Base-by-base conservation (phyloP, 2,888 invertebrate genomes). In the Mimas tiliae region DNA sequence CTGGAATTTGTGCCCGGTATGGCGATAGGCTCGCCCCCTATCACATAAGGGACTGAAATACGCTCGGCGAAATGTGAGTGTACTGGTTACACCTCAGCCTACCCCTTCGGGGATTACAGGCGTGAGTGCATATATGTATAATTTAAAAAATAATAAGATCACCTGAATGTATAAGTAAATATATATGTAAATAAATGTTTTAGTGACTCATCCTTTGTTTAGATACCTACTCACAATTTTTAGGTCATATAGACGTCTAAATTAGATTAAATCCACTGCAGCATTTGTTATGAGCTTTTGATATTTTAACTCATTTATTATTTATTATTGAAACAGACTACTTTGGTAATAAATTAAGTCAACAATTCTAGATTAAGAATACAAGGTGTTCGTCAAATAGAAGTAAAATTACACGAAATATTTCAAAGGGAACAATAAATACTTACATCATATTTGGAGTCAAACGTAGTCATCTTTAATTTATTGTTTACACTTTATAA, bases 381-480 rank as follows among this genome's bases (percentile, higher is more conserved):
- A 42, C 19, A 33, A 45, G 47, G n/a, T 27, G 27, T 47, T 14
- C 16, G 47, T 48, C 11, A 21, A 63, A 47, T 4, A 63, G 6
- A n/a, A 42, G 14, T 47, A 14, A 42, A 42, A 38, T 42, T 33
- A 55, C 16, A 51, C 47, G 21, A 63, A 45, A 16, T 50, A 45
- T 27, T 3, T 27, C 27, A 27, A 3, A 27, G 27, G 27, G 27
- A 4, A 27, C 27, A 3, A n/a, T 27, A 38, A 51, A 62, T 16
- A 89, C 94, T 94, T 88, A 95, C 95, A 84, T 95, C 95, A 75
- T 95, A 93, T 80, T 91, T 93, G 34, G 91, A 80, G 70, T 93
- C 93, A 76, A 93, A 93, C 33, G 90, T 85, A 47, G 90, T 87
- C 92, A 93, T 93, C 69, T 74, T 80, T 66, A 53, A 64, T 51